phyloP scores from a whole-genome alignment of 2,797 vertebrate genomes.

The Lycodopsis pacificus region DNA sequence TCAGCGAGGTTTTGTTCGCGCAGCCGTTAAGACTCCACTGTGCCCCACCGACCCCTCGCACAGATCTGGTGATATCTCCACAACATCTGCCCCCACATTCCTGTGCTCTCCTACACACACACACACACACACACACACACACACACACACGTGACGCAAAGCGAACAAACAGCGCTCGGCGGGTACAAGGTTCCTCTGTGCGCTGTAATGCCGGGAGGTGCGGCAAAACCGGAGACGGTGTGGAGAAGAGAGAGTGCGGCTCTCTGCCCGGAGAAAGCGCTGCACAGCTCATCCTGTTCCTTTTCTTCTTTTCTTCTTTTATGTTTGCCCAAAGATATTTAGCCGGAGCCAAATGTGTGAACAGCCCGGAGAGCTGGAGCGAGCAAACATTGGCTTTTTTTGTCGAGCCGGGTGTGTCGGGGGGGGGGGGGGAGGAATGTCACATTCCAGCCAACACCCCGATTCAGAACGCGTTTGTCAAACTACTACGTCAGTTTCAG shows the following conservation, averaged over 20 bases:
- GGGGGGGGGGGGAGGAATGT: not conserved
- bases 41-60: slow-evolving; percentile 29
- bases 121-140: not conserved
- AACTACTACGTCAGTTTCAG: not conserved
- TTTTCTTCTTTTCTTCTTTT: not conserved
- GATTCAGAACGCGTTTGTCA: not conserved
- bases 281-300: not conserved
- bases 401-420: not conserved
- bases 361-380: not conserved
- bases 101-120: slow-evolving; percentile 10
- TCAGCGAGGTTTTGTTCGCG: not conserved
- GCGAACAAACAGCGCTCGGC: not conserved
- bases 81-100: slow-evolving; percentile 34
- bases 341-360: slow-evolving; percentile 4
- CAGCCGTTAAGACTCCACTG: not conserved
- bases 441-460: slow-evolving; percentile 27
- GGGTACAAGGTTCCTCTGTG: slow-evolving; percentile 6
- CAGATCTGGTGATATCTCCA: slow-evolving; percentile 26
- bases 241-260: not conserved
- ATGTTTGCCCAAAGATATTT: slow-evolving; percentile 20
- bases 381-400: slow-evolving; percentile 24
- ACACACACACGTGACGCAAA: not conserved
- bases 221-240: not conserved
- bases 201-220: not conserved
- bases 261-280: not conserved